These are phyloP conservation scores for Encarsia formosa DNA, from an alignment of 2,888 invertebrate species.

Conservation along the genomic window DNA sequence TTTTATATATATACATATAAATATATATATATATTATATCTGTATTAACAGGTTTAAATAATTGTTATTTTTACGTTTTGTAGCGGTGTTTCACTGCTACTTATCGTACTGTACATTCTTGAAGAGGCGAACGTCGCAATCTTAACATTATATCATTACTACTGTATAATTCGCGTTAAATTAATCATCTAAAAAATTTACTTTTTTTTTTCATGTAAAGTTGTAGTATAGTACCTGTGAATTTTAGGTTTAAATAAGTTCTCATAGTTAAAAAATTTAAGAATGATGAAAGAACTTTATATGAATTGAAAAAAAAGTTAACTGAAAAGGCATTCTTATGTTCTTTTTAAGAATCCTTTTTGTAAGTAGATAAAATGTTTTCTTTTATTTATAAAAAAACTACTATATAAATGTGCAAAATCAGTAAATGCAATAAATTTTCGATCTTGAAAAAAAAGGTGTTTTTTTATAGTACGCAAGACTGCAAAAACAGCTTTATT, in stretches of 20 bases:
- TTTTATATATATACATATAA: slow-evolving; percentile 34
- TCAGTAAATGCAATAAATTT: slow-evolving; percentile 27
- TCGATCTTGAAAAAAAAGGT: slow-evolving; percentile 23
- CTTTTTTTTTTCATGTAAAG: slow-evolving; percentile 17
- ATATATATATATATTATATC: slow-evolving; percentile 32
- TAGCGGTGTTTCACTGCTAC: slow-evolving; percentile 23
- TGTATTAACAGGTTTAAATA: slow-evolving; percentile 33
- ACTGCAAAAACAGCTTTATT: slow-evolving; percentile 41
- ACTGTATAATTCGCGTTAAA: slow-evolving; percentile 23
- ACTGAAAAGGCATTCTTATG: slow-evolving; percentile 23
- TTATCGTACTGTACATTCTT: slow-evolving; percentile 37
- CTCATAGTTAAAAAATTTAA: slow-evolving; percentile 7
- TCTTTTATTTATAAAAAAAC: slow-evolving; percentile 28
- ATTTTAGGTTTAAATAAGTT: slow-evolving; percentile 16
- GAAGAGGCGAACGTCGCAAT: slow-evolving; percentile 21
- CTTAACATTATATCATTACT: slow-evolving; percentile 20
- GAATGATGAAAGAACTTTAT: slow-evolving; percentile 18
- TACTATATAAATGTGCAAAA: slow-evolving; percentile 21
- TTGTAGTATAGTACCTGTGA: slow-evolving; percentile 19
- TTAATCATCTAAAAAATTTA: slow-evolving; percentile 22
- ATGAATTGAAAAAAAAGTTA: slow-evolving; percentile 15
- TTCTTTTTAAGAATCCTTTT: slow-evolving; percentile 18
- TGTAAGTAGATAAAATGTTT: slow-evolving; percentile 26
- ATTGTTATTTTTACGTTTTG: slow-evolving; percentile 32
- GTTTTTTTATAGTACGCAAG: slow-evolving; percentile 36